A percentile compares a stretch with the other conserved stretches of the same genome.
These are phyloP conservation scores for Plestiodon gilberti DNA, from an alignment of 2,113 vertebrate genomes.

Conservation along the genomic window DNA sequence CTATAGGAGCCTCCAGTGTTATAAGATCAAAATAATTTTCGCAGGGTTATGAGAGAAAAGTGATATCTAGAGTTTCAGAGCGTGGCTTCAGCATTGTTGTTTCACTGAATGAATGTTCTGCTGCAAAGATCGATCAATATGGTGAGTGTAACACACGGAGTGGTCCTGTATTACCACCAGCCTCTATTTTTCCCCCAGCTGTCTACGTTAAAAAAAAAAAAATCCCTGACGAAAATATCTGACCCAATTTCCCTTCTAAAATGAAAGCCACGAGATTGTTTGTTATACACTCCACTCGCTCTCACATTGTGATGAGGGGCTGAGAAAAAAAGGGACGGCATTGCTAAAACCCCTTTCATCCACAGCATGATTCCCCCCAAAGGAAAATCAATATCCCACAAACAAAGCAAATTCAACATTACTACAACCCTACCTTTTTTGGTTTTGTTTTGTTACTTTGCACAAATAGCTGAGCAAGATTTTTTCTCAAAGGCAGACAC, in stretches of 20 bases:
- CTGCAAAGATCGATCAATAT: conserved; percentile 47
- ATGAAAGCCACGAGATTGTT: conserved; percentile 31
- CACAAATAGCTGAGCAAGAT: conserved; percentile 17
- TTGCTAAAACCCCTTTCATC: conserved; percentile 16
- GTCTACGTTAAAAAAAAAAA: background rate
- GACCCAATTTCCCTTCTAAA: conserved; percentile 45
- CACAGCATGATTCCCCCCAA: conserved; percentile 21
- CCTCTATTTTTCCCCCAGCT: background rate
- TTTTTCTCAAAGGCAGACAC: background rate
- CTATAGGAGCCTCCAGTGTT: background rate
- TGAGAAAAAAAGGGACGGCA: background rate
- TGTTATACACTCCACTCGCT: background rate
- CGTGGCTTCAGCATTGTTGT: conserved; percentile 53
- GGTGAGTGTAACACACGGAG: conserved; percentile 7
- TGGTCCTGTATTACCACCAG: background rate
- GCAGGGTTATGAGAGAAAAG: conserved; percentile 59
- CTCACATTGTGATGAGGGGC: background rate
- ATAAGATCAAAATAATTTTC: conserved; percentile 60
- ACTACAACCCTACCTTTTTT: background rate
- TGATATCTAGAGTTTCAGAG: conserved; percentile 10
- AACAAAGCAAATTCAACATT: conserved; percentile 16
- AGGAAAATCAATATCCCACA: conserved; percentile 6
- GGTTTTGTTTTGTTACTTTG: background rate
- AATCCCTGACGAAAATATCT: background rate
- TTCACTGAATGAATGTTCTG: conserved; percentile 41